Evolutionary conservation across 2,797 vertebrate species (phyloP).

Genomic region (Sebastes reedi): DNA sequence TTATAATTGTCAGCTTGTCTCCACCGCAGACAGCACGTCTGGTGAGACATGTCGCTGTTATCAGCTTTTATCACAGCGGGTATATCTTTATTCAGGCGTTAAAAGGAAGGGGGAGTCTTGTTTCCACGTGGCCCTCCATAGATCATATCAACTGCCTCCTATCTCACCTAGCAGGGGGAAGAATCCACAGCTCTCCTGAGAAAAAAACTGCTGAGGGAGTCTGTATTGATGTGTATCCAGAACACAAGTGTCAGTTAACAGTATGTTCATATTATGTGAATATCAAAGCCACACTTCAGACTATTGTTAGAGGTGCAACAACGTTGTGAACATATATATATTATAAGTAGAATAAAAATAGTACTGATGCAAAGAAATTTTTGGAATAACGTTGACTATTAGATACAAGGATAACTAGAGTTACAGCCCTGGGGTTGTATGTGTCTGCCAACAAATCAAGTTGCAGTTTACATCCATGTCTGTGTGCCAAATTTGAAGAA

Average conservation of each 20-base stretch:
- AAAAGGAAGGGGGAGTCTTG: conserved; percentile 24
- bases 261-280: neutral
- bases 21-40: conserved; percentile 1
- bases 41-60: conserved; percentile 11
- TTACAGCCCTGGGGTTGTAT: neutral
- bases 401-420: neutral
- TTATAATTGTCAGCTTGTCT: conserved; percentile 48
- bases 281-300: neutral
- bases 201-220: conserved; percentile 4
- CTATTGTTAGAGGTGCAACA: neutral
- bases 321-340: rapidly evolving
- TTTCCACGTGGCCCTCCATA: conserved; percentile 24
- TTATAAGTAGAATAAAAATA: neutral
- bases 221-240: neutral
- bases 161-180: conserved; percentile 3
- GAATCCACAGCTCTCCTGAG: conserved; percentile 11
- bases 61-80: conserved; percentile 38
- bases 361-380: neutral
- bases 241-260: neutral
- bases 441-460: rapidly evolving
- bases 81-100: conserved; percentile 30
- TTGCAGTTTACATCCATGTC: neutral
- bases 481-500: no score
- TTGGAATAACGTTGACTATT: neutral
- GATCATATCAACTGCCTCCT: conserved; percentile 37